Percentiles rank a stretch among this genome's conserved stretches.
These are phyloP conservation scores for Trichopria drosophilae DNA, from an alignment of 2,888 invertebrate genomes.

Conservation along the genomic window DNA sequence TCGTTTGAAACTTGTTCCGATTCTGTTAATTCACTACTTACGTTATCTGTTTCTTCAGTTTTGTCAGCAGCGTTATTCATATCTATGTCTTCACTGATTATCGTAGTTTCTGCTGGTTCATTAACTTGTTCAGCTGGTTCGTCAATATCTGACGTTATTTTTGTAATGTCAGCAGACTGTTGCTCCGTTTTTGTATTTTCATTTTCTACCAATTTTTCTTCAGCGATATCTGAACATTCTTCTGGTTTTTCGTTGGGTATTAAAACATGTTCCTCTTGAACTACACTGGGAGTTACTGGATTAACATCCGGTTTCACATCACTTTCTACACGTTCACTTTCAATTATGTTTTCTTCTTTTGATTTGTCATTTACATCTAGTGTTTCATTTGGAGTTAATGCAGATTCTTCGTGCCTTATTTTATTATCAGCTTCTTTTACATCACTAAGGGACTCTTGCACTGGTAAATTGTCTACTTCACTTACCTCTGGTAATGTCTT, in stretches of 20 bases:
- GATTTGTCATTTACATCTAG: too few relatives aligned
- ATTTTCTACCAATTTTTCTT: conserved; percentile 7
- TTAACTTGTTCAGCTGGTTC: background rate
- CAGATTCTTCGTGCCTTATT: too few relatives aligned
- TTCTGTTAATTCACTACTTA: background rate
- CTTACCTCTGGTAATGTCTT: too few relatives aligned
- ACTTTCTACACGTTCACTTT: conserved; percentile 9
- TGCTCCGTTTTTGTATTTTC: background rate
- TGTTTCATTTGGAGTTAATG: too few relatives aligned
- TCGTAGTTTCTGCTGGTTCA: too few relatives aligned
- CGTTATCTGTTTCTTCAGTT: conserved; percentile 9
- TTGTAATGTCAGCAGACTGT: background rate
- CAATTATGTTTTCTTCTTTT: background rate
- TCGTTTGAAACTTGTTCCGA: background rate
- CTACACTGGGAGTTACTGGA: too few relatives aligned
- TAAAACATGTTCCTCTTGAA: conserved; percentile 47
- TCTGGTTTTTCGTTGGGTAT: conserved; percentile 45
- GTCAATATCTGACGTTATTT: background rate
- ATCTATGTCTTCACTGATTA: too few relatives aligned
- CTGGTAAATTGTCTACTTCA: too few relatives aligned
- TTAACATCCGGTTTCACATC: too few relatives aligned
- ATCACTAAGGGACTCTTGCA: too few relatives aligned
- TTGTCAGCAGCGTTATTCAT: background rate
- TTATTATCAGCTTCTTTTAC: too few relatives aligned
- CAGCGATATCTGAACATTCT: conserved; percentile 6